A percentile compares a stretch with the other conserved stretches of the same genome.
Evolutionary conservation across 2,113 vertebrate genomes (phyloP).

Genomic region (Cephalopholis sonnerati): DNA sequence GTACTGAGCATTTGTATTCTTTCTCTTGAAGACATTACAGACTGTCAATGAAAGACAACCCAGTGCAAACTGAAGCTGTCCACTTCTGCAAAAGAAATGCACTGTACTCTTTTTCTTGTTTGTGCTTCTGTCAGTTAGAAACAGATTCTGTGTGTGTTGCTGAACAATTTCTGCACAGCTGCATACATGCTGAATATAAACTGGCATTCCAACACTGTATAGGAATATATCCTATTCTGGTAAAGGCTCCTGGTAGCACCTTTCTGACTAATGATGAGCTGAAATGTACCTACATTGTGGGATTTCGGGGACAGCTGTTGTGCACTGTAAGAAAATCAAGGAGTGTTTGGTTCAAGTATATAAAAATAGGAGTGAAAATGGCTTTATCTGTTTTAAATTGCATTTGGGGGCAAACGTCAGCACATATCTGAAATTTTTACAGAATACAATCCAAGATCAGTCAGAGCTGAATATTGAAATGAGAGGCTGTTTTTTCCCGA

Average conservation of each 20-base stretch:
- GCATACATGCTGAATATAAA: neutral
- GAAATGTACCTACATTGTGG: neutral
- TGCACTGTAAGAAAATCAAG: neutral
- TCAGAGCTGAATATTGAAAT: neutral
- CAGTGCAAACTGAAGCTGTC: neutral
- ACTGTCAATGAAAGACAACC: neutral
- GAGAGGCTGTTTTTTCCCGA: neutral
- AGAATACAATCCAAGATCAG: neutral
- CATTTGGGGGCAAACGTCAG: neutral
- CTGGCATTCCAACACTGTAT: neutral
- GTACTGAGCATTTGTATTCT: too few species aligned
- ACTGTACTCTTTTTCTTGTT: neutral
- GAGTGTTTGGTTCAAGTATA: neutral
- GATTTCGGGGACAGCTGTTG: neutral
- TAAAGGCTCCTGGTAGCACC: neutral
- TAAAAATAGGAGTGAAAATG: neutral
- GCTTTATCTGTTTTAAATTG: neutral
- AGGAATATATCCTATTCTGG: neutral
- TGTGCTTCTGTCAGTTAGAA: neutral
- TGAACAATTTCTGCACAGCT: neutral
- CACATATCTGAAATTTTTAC: neutral
- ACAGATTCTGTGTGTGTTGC: neutral
- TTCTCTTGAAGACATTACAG: neutral
- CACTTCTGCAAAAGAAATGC: neutral
- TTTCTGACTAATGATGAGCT: neutral